Conservation (phyloP, 1,140 invertebrate genomes). For the Zaprionus gabonicus region DNA sequence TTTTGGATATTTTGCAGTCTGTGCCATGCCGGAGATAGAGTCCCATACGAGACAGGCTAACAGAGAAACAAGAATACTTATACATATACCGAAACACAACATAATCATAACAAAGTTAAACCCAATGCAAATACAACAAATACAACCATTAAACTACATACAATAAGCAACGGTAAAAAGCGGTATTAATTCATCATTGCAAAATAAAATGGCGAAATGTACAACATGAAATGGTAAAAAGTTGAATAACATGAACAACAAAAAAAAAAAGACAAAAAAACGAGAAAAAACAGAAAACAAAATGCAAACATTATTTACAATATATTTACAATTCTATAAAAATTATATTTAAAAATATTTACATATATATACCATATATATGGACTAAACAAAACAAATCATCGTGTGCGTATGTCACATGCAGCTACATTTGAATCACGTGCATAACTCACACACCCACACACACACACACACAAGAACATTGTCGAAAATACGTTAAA, state of each 20-base stretch:
- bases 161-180: constrained; percentile 50
- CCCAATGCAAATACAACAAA: constrained; percentile 22
- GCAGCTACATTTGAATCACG: constrained; percentile 20
- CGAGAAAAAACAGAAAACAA: constrained; percentile 22
- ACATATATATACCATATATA: constrained; percentile 53
- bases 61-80: constrained; percentile 42
- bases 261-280: constrained; percentile 18
- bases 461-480: constrained; percentile 30
- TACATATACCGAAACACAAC: constrained; percentile 41
- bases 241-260: constrained; percentile 16
- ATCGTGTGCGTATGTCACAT: constrained; percentile 35
- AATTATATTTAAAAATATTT: constrained; percentile 60
- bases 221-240: constrained; percentile 46
- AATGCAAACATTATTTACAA: constrained; percentile 57
- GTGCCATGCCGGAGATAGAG: not conserved
- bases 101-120: constrained; percentile 40
- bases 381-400: constrained; percentile 39
- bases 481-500: constrained; percentile 43
- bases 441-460: constrained; percentile 27
- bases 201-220: constrained; percentile 47
- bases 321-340: constrained; percentile 61
- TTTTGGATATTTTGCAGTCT: constrained; percentile 2
- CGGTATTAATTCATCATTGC: constrained; percentile 46
- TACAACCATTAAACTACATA: constrained; percentile 47
- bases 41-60: constrained; percentile 13